Base-by-base conservation (phyloP, 2,113 vertebrate species). In the Okapia johnstoni region DNA sequence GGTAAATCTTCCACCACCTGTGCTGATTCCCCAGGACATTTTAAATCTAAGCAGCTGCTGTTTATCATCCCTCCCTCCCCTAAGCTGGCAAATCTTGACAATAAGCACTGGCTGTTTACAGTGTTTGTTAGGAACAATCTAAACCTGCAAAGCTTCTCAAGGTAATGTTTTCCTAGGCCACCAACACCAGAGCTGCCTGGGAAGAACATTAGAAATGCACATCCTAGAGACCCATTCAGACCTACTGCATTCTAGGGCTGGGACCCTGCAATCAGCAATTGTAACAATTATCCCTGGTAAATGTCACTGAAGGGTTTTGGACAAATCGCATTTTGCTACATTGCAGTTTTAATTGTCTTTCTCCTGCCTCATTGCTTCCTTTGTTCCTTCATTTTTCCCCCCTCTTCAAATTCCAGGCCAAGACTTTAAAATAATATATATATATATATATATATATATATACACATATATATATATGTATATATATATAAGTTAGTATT, bases 1-100 rank as follows among this genome's bases (percentile, higher is more conserved):
- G 83, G 33, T 89, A 73, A 97, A 57, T 94, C 94, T 97, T 80
- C 85, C 66, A 76, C 93, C 96, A 93, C 88, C 94, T 98, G 97
- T 84, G 88, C 80, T 93, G 30, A 61, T 89, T 90, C 95, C 94
- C 91, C 61, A 26, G 96, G 97, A 81, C 36, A 66, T 80, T 85
- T 88, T 70, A 86, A 19, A 66, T 60, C 30, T 28, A 86, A 93
- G 79, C 97, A 98, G 97, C 85, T 97, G 95, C 90, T 97, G 46
- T 97, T 96, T 95, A 55, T 93, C 79, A 95, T 61, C 33, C 36
- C 43, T 86, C 30, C n/a, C 54, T 66, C 43, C 25, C 93, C n/a
- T 96, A 93, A 80, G 80, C 90, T 97, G 96, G 96, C 95, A 96
- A 94, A 93, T 73, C 86, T 36, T 66, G 43, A 90, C 90, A 95